A percentile compares a stretch with the other conserved stretches of the same genome.
Conservation (phyloP, 1,140 invertebrate genomes). For the Magallana ariakensis region DNA sequence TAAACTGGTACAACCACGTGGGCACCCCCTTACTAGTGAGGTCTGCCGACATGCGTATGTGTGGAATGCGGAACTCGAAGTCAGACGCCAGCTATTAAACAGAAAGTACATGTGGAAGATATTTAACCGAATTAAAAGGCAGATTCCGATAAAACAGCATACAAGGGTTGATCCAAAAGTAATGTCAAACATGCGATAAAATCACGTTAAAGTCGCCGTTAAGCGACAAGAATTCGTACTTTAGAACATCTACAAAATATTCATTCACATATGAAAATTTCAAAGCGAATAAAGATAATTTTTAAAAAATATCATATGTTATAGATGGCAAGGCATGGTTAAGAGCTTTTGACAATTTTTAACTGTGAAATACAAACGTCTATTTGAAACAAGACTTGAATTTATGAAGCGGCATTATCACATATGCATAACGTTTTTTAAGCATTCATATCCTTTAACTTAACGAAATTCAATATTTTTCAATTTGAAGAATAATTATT, state of each 20-base stretch:
- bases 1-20: slow-evolving; percentile 54
- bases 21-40: background rate
- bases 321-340: too few species aligned
- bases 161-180: background rate
- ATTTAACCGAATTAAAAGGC: background rate
- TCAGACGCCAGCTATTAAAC: slow-evolving; percentile 57
- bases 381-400: too few species aligned
- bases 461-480: background rate
- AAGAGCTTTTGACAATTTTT: too few species aligned
- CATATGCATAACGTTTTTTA: too few species aligned
- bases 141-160: background rate
- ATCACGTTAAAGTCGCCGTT: background rate
- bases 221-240: background rate
- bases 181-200: too few species aligned
- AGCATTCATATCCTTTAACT: too few species aligned
- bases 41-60: slow-evolving; percentile 43
- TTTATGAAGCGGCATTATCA: too few species aligned
- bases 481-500: background rate
- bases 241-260: background rate
- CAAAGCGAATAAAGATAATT: background rate
- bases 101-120: background rate
- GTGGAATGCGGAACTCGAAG: slow-evolving; percentile 54
- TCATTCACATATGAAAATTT: background rate
- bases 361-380: too few species aligned
- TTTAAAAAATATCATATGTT: too few species aligned